Conservation (phyloP, 2,113 vertebrate genomes). For the Proterorhinus semilunaris region DNA sequence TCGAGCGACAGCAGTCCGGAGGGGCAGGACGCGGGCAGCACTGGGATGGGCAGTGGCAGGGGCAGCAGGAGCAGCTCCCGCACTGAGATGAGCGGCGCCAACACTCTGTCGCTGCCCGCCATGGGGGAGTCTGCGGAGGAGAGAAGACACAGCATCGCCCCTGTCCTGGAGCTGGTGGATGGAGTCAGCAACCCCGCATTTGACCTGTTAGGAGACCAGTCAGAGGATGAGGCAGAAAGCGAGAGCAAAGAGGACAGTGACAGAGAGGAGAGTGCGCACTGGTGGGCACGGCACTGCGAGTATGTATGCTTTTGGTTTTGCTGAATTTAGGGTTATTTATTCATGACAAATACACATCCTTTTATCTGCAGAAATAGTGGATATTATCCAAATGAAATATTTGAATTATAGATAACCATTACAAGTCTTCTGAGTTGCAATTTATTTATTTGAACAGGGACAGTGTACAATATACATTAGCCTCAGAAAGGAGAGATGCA, state of each 20-base stretch:
- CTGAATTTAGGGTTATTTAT: background rate
- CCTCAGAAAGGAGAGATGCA: no score
- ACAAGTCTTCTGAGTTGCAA: background rate
- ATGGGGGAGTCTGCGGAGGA: conserved; percentile 64
- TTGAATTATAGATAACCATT: conserved; percentile 1
- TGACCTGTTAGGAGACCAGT: conserved; percentile 82
- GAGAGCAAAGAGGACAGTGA: conserved; percentile 77
- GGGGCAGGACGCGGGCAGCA: conserved; percentile 53
- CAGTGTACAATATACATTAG: no score
- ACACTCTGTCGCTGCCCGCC: conserved; percentile 74
- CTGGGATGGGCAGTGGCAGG: conserved; percentile 45
- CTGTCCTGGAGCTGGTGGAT: conserved; percentile 80
- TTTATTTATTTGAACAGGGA: no score
- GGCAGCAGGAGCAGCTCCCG: conserved; percentile 65
- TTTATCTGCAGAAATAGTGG: background rate
- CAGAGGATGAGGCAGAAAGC: conserved; percentile 79
- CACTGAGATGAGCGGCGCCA: conserved; percentile 60
- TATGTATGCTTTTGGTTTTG: conserved; percentile 35
- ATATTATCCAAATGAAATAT: background rate
- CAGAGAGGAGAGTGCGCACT: conserved; percentile 68
- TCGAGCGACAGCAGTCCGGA: conserved; percentile 79
- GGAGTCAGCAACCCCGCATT: conserved; percentile 74
- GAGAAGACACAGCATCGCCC: conserved; percentile 80
- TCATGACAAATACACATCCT: background rate
- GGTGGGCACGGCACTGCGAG: conserved; percentile 79